Conservation (phyloP, 2,113 vertebrate genomes). For the Propithecus coquereli region DNA sequence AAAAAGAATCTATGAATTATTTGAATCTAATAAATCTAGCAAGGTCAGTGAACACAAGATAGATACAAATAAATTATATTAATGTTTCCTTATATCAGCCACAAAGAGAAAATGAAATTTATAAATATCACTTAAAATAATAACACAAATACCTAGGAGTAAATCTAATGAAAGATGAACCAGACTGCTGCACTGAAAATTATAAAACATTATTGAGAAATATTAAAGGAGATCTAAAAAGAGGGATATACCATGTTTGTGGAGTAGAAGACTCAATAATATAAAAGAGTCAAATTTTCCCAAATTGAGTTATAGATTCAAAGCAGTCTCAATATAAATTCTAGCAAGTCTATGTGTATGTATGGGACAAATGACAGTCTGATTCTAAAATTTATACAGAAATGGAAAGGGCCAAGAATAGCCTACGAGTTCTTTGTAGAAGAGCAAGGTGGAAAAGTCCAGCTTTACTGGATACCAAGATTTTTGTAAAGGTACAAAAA, state of each 20-base stretch:
- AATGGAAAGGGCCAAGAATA: background rate
- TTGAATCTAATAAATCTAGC: background rate
- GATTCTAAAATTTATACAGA: background rate
- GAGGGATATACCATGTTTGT: background rate
- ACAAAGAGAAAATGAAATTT: slow-evolving; percentile 3
- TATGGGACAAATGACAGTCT: background rate
- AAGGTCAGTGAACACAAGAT: background rate
- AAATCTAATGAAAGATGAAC: background rate
- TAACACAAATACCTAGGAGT: background rate
- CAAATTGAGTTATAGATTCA: background rate
- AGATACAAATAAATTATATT: background rate
- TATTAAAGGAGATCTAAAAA: background rate
- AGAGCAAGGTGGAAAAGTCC: background rate
- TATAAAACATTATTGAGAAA: background rate
- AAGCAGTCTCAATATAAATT: background rate
- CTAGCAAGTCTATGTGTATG: background rate
- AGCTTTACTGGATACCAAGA: background rate
- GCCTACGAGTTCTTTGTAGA: background rate
- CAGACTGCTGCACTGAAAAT: background rate
- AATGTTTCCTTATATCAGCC: background rate
- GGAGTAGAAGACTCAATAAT: background rate
- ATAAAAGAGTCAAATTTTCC: background rate
- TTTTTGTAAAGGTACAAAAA: background rate
- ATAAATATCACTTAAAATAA: background rate
- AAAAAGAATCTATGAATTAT: background rate